Evolutionary conservation across 2,888 invertebrate genomes (phyloP), one percentile per base, ranked within the genome.

Genomic region (Sepioteuthis lessoniana): DNA sequence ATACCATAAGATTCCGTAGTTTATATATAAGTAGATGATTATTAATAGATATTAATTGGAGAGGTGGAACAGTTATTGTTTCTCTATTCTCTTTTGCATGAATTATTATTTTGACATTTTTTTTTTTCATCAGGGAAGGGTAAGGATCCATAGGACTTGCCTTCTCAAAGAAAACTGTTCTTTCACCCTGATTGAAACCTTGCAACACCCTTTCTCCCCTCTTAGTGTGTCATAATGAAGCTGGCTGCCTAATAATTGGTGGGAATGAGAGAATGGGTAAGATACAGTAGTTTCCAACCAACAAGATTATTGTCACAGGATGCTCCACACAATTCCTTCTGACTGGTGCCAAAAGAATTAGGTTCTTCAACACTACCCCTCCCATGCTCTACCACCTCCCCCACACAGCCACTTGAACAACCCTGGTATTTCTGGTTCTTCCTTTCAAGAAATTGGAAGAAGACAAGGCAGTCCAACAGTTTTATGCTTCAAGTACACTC

Each of bases 301-400:
- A 76, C 76, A 76, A n/a, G n/a, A 76, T 76, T n/a, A 76, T 76
- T 76, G 76, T 76, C 76, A 76, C 10, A 76, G 76, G 76, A 76
- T 76, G 76, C 76, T 76, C 19, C n/a, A 16, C 76, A 76, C 76
- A 76, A 76, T 76, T n/a, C 76, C 76, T 76, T 76, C 76, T 76
- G 76, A 76, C 76, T 76, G 76, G 76, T 76, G 76, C 76, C 76
- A 76, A 76, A 76, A 76, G 76, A 76, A 76, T 76, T 76, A 76
- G 76, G 76, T 76, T 76, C 76, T 76, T 35, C 76, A 76, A 76
- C 76, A 76, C 76, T 28, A 55, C 21, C 55, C 21, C 55, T 8
- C n/a, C n/a, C 76, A 2, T 19, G 3, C 31, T 60, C 31, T 31
- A 25, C 31, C 8, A 31, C 31, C 35, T 13, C 76, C 13, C 13